Evolutionary conservation across 2,113 vertebrate species (phyloP), one percentile per base, ranked within the genome.

Genomic region (Entomyzon cyanotis): DNA sequence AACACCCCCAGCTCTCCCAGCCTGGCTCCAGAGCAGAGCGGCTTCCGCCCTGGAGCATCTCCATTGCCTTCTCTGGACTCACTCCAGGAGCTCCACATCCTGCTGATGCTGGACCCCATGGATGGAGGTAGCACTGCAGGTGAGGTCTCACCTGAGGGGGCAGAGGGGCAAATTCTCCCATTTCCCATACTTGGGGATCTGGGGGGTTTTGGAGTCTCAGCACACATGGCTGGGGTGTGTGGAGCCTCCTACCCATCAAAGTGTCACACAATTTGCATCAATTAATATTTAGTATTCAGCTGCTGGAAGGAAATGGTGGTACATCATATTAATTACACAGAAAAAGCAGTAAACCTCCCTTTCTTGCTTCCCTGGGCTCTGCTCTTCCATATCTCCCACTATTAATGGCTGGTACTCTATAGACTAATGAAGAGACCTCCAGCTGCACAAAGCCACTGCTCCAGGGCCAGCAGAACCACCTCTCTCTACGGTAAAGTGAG

Each of bases 51-150:
- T 42, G 0, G 25, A 76, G 31, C 37, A 37, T 3, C 17, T 76
- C 44, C 1, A 0, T 7, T 47, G 27, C 28, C 18, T 28, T 23
- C 39, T 46, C 64, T 87, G 84, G 55, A 1, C 5, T 70, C 2
- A 2, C 16, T 58, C 30, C 52, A 53, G 23, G 1, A 79, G 41
- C 30, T 71, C 49, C 28, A n/a, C 0, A 0, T 55, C 23, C 3
- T 30, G 5, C 7, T 55, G 47, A 2, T n/a, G 47, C 6, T 87
- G 56, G 12, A 19, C 17, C 22, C n/a, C n/a, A 39, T 0, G 13
- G 56, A 19, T 62, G 74, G 55, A 46, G 47, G 58, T 49, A 80
- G 58, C 58, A 71, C 58, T 35, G 75, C 42, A 80, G 65, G 25
- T n/a, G 49, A 20, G 30, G 16, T 13, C 9, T 47, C 65, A n/a